Evolutionary conservation across 2,113 vertebrate genomes (phyloP).

Genomic region (Athene cunicularia): DNA sequence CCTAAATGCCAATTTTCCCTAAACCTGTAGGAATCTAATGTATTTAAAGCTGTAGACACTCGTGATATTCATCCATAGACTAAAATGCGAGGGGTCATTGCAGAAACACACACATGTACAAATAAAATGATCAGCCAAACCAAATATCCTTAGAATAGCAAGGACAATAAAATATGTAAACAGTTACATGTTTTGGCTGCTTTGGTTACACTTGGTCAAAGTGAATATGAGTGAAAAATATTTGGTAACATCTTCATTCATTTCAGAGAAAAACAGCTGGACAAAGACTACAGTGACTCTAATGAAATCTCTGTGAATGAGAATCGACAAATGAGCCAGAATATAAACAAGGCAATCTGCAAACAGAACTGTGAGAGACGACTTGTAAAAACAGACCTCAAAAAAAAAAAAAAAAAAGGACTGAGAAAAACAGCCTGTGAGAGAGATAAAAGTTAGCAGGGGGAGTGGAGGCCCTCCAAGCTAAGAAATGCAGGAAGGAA

Average conservation of each 20-base stretch:
- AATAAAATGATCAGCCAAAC: not conserved
- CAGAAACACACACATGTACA: not conserved
- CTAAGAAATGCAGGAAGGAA: too few species aligned
- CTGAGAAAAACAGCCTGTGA: too few species aligned
- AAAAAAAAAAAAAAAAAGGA: too few species aligned
- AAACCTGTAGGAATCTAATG: not conserved
- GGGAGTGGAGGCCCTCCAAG: too few species aligned
- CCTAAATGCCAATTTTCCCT: not conserved
- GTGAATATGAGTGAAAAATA: not conserved
- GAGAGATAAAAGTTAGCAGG: too few species aligned
- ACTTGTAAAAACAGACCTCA: too few species aligned
- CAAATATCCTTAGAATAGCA: not conserved
- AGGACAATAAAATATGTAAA: not conserved
- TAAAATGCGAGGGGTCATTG: not conserved
- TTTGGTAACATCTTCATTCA: not conserved
- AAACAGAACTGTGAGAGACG: not conserved
- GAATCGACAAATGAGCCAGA: not conserved
- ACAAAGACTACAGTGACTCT: not conserved
- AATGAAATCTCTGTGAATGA: not conserved
- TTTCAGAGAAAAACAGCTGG: not conserved
- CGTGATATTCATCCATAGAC: not conserved
- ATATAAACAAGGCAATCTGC: not conserved
- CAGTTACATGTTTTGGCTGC: not conserved
- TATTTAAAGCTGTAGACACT: not conserved
- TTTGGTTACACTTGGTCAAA: not conserved